A percentile compares a stretch with the other conserved stretches of the same genome.
Conservation (phyloP, 2,797 vertebrate species). For the Pangasius sanitwongsei region DNA sequence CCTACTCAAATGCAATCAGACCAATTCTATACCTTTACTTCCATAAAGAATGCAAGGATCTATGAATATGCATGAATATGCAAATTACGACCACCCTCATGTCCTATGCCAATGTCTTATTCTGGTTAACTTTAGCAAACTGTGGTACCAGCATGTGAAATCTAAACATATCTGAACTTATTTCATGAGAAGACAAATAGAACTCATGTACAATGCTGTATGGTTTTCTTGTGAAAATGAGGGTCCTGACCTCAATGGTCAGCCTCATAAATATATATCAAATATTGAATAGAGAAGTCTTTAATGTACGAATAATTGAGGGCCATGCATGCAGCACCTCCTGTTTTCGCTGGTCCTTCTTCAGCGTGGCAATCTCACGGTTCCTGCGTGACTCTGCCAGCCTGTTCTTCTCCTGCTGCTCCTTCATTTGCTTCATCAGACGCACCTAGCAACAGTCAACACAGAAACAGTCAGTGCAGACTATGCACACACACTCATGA, state of each 20-base stretch:
- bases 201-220: not conserved
- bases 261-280: not conserved
- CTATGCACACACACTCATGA: not conserved
- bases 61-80: constrained; percentile 8
- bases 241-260: too few relatives aligned
- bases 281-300: not conserved
- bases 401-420: constrained; percentile 95
- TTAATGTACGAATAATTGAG: not conserved
- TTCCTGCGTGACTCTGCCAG: constrained; percentile 90
- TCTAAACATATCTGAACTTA: not conserved
- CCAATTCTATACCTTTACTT: not conserved
- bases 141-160: not conserved
- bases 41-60: not conserved
- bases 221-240: not conserved
- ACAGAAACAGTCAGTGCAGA: constrained; percentile 12
- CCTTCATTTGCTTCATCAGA: constrained; percentile 99
- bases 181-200: not conserved
- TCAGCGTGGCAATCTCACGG: constrained; percentile 91
- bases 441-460: constrained; percentile 80
- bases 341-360: constrained; percentile 94
- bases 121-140: not conserved
- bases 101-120: not conserved
- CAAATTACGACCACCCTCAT: not conserved
- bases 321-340: constrained; percentile 76
- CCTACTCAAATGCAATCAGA: not conserved